Base-by-base conservation (phyloP, 1,140 invertebrate genomes). In the Camponotus vicinus region DNA sequence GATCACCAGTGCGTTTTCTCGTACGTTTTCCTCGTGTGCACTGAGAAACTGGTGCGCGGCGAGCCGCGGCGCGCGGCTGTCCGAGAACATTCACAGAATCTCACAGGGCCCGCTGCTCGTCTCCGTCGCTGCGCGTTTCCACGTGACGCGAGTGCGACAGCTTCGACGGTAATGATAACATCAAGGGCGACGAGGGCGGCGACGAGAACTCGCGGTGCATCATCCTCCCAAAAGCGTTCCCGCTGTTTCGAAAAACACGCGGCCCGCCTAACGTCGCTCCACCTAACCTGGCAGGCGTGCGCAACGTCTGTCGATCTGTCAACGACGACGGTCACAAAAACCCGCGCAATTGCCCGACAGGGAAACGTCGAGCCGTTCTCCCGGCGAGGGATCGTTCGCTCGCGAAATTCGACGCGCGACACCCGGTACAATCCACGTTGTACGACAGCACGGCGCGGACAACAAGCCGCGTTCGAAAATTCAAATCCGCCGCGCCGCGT, bases 241-340 rank as follows among this genome's bases (percentile, higher is more conserved):
- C 69, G 69, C 32, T 77, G 67, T 64, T 90, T 90, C 73, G 73
- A 93, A 92, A 90, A 89, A 84, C 88, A 90, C 93, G 92, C 92
- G 86, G 86, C 86, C 80, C 78, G 82, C 27, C 55, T 61, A 82
- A 82, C 66, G 78, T 82, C 67, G 78, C 66, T 57, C 69, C 84
- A 93, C 93, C 94, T 94, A 94, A 94, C 93, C 93, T 93, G 78
- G 78, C 92, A 88, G 70, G 66, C 82, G 75, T 71, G 85, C 88
- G 88, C 87, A 67, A 78, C 73, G 67, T 45, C 57, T 70, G 78
- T 40, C 59, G 63, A 13, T 1, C 5, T 55, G 73, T 70, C 67
- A 40, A 70, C 61, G 49, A 80, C 66, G 45, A 70, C 5, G 18
- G 49, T 67, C 64, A 11, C 84, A 45, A 82, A 52, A 52, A 76